phyloP scores from a whole-genome alignment of 2,888 invertebrate genomes.

The Cataglyphis albicans region DNA sequence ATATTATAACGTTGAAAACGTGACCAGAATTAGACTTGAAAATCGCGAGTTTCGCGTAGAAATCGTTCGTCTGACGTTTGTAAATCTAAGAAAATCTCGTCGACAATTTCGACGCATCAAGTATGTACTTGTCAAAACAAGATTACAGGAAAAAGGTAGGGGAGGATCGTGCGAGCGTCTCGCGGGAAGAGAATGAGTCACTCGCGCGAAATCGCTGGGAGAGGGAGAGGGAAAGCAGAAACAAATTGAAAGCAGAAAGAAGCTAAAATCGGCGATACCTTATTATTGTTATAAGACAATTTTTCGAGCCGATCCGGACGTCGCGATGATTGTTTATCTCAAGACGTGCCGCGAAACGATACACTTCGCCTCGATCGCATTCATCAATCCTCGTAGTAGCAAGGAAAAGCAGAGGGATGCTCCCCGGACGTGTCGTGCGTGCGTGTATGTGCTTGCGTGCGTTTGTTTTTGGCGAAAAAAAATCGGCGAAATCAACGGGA shows the following conservation, averaged over 20 bases:
- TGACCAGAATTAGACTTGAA: neutral
- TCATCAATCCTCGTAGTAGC: constrained; percentile 60
- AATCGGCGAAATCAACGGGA: constrained; percentile 38
- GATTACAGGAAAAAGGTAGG: neutral
- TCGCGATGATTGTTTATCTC: constrained; percentile 48
- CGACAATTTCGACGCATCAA: neutral
- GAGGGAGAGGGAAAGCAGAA: neutral
- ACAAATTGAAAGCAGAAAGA: neutral
- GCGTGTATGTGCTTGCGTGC: neutral
- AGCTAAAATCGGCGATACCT: constrained; percentile 58
- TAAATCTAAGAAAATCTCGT: neutral
- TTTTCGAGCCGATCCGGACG: constrained; percentile 65
- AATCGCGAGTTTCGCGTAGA: neutral
- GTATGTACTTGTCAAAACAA: constrained; percentile 7
- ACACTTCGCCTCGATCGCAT: constrained; percentile 61
- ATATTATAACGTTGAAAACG: neutral
- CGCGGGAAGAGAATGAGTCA: neutral
- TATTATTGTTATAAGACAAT: constrained; percentile 67
- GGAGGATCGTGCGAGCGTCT: neutral
- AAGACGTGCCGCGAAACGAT: constrained; percentile 61
- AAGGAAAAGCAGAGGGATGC: constrained; percentile 1
- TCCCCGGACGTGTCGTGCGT: neutral
- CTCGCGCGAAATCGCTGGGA: neutral
- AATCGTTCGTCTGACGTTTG: too few species aligned
- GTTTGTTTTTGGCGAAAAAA: neutral